Evolutionary conservation across 2,113 vertebrate genomes (phyloP), one percentile per base, ranked within the genome.

Genomic region (Oreotrochilus melanogaster): DNA sequence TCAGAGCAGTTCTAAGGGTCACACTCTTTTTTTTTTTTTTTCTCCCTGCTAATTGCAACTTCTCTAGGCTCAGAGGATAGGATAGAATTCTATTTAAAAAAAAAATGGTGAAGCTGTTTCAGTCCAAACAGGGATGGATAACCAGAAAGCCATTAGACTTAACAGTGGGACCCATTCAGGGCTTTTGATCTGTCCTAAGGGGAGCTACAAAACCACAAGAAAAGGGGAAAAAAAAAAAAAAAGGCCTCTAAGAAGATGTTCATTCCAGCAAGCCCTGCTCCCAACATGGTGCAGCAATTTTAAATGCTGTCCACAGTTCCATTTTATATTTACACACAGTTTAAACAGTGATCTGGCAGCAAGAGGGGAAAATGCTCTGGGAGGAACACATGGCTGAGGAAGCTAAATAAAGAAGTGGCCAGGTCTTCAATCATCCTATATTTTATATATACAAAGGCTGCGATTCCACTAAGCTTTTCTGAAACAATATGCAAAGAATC

Each of bases 271-370:
- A 92, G 23, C 57, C 61, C 23, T 19, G 5, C 18, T 84, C 61
- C 70, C 91, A 95, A 88, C 53, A 76, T 31, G 67, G 73, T 37
- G 31, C 76, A 97, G 89, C 87, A 67, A 88, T 81, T 86, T 48
- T 37, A 74, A 95, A 80, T 4, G 17, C 30, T 66, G 54, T 76
- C 79, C 89, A 76, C 28, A 62, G 69, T 4, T 69, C 78, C 53
- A 39, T 88, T 84, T 94, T 94, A 27, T 96, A 96, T 93, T 96
- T 94, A 94, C 91, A 93, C n/a, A 60, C 58, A 79, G 73, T 95
- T 95, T 96, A 97, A 97, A 97, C 95, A 97, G 91, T 23, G 88
- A 93, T 95, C 96, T 97, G 96, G 96, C 96, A 97, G 88, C 30
- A 1, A 87, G 48, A 92, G 78, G 85, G 93, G 93, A 96, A 96